Percentiles rank a stretch among this genome's conserved stretches.
Evolutionary conservation across 2,113 vertebrate species (phyloP).

Genomic region (Oxyruncus cristatus): DNA sequence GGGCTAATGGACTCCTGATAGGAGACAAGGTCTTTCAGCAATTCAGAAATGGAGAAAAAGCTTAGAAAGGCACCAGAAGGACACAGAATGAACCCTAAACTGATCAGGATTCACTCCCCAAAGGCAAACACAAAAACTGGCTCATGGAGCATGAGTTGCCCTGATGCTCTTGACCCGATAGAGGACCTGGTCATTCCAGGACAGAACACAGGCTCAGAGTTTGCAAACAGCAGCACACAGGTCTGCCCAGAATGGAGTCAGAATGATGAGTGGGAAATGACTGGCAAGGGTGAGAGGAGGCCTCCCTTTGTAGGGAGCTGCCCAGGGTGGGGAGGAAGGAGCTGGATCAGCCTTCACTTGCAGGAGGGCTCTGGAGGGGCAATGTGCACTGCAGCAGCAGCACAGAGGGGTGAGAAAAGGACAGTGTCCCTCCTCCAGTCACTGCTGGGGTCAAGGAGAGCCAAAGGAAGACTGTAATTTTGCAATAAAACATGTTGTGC

Average conservation of each 20-base stretch:
- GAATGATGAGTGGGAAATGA: neutral
- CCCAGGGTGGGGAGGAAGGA: neutral
- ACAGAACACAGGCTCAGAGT: neutral
- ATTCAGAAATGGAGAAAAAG: neutral
- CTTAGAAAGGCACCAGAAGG: neutral
- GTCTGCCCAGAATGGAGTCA: neutral
- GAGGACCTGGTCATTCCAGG: neutral
- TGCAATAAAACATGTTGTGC: neutral
- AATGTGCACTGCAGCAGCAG: rapidly evolving
- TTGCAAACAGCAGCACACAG: neutral
- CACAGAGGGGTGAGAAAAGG: neutral
- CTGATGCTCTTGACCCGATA: neutral
- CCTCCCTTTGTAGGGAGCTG: neutral
- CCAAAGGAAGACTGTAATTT: neutral
- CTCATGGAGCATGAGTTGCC: neutral
- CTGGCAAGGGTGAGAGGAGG: neutral
- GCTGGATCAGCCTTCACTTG: neutral
- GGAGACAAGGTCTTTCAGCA: neutral
- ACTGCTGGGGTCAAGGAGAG: neutral
- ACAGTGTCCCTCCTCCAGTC: neutral
- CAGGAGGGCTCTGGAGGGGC: neutral
- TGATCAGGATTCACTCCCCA: neutral
- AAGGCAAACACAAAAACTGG: neutral
- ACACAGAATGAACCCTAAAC: neutral
- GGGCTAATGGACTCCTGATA: neutral